Conservation (phyloP, 2,888 invertebrate species). For the Lasioglossum morio region DNA sequence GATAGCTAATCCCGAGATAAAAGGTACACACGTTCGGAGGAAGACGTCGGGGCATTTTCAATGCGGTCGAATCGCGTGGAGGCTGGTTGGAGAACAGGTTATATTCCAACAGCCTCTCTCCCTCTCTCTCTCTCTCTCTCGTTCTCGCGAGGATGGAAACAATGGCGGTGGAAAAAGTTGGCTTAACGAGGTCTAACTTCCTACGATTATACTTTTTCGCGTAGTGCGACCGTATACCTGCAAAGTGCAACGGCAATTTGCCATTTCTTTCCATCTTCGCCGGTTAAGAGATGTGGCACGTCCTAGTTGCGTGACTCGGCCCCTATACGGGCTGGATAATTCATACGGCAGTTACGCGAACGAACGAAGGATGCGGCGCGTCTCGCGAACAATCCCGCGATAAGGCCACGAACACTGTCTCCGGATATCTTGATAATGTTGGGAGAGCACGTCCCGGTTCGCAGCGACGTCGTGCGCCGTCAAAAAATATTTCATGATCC, state of each 20-base stretch:
- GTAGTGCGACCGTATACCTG: conserved; percentile 23
- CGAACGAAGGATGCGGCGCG: background rate
- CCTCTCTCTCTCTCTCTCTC: background rate
- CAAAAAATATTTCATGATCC: background rate
- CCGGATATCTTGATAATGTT: background rate
- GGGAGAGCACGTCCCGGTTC: background rate
- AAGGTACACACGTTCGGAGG: background rate
- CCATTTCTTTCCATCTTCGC: conserved; percentile 25
- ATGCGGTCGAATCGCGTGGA: background rate
- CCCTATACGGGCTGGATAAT: conserved; percentile 1
- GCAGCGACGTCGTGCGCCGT: background rate
- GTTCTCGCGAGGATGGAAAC: background rate
- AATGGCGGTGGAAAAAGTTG: conserved; percentile 29
- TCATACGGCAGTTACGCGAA: conserved; percentile 8
- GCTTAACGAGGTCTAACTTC: conserved; percentile 46
- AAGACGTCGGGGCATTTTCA: background rate
- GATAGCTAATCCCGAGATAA: conserved; percentile 1
- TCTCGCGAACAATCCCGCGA: conserved; percentile 15
- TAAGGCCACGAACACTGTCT: background rate
- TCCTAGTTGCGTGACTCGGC: conserved; percentile 3
- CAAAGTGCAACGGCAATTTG: conserved; percentile 41
- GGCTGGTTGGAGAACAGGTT: background rate
- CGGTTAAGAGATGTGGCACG: conserved; percentile 17
- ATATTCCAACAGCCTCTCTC: background rate
- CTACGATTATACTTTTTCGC: conserved; percentile 30